These are phyloP conservation scores for Notiomystis cincta DNA, from an alignment of 2,113 vertebrate species.

Conservation along the genomic window DNA sequence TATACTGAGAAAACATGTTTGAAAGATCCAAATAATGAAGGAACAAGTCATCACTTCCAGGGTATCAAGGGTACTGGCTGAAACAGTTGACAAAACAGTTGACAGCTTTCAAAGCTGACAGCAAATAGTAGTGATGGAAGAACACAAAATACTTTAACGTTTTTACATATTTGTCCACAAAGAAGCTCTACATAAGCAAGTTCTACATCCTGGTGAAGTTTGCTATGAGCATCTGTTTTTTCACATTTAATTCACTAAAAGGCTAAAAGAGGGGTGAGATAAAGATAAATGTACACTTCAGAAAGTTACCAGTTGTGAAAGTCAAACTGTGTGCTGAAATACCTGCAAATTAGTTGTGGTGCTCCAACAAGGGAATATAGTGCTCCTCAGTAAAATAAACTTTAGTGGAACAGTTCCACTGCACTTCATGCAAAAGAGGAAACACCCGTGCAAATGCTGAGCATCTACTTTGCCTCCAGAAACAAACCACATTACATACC, in stretches of 20 bases:
- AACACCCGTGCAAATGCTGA: neutral
- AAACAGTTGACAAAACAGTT: neutral
- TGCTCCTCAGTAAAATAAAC: neutral
- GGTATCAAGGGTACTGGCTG: neutral
- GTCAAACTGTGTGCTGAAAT: neutral
- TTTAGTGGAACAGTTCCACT: neutral
- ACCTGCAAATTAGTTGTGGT: neutral
- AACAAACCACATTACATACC: neutral
- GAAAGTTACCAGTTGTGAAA: neutral
- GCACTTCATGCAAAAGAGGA: neutral
- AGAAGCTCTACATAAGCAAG: neutral
- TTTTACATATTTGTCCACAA: neutral
- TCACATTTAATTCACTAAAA: neutral
- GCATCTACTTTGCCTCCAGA: neutral
- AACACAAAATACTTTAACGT: neutral
- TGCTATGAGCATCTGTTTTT: neutral
- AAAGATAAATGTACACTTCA: neutral
- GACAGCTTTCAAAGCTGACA: neutral
- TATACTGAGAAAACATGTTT: neutral
- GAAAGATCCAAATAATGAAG: neutral
- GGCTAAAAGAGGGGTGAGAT: neutral
- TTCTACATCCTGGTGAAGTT: neutral
- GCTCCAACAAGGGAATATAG: neutral
- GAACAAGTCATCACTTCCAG: neutral
- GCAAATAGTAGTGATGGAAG: neutral